phyloP scores from a whole-genome alignment of 2,113 vertebrate genomes.

The Circaetus cinerascens region DNA sequence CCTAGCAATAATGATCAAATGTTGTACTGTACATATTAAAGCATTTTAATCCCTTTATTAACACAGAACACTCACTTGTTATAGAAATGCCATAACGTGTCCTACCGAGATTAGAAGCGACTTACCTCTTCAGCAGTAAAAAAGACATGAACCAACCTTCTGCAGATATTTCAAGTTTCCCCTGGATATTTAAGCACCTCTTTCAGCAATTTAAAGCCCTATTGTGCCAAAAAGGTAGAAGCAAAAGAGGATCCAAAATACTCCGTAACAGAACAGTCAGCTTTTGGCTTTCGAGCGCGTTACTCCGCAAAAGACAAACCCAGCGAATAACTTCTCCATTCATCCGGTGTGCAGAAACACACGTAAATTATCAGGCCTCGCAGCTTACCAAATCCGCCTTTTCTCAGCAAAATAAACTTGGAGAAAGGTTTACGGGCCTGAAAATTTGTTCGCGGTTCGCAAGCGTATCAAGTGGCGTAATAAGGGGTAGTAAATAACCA shows the following conservation, averaged over 20 bases:
- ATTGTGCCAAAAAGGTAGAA: background rate
- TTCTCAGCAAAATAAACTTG: background rate
- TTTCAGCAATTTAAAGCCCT: background rate
- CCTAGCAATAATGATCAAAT: fast-evolving
- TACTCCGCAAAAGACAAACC: background rate
- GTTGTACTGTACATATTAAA: fast-evolving
- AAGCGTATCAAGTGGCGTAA: fast-evolving
- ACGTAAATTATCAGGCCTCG: background rate
- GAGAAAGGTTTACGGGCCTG: background rate
- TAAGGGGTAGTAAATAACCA: fast-evolving
- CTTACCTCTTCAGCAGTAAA: background rate
- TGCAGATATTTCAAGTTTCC: background rate
- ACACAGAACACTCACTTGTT: fast-evolving
- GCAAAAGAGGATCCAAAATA: background rate
- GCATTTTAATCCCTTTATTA: background rate
- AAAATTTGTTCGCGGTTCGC: background rate
- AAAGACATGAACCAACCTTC: background rate
- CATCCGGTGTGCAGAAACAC: fast-evolving
- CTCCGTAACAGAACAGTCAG: fast-evolving
- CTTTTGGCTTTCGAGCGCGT: fast-evolving
- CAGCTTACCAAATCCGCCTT: background rate
- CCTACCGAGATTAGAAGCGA: background rate
- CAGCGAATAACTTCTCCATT: background rate
- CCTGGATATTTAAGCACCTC: background rate
- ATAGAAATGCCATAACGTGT: fast-evolving